Evolutionary conservation across 2,888 invertebrate species (phyloP).

Genomic region (Pseudococcus jackbeardsleyi): DNA sequence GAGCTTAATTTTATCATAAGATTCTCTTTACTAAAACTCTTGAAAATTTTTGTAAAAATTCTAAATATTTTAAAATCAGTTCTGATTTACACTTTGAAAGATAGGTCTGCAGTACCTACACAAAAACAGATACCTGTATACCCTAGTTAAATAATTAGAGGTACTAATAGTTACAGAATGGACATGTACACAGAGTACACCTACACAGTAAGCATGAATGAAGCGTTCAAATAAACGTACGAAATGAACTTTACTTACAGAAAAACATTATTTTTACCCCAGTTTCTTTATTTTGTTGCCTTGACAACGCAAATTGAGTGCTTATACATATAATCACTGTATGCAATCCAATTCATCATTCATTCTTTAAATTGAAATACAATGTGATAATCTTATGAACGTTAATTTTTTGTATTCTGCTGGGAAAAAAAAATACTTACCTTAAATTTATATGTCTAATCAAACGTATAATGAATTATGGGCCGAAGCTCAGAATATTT

Average conservation of each 20-base stretch:
- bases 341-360: not conserved
- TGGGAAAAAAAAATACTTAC: not conserved
- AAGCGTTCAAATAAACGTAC: not conserved
- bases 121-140: no score
- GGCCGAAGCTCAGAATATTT: slow-evolving; percentile 74
- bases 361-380: not conserved
- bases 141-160: not conserved
- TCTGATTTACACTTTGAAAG: no score
- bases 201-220: no score
- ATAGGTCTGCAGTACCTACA: no score
- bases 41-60: no score
- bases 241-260: not conserved
- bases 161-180: not conserved
- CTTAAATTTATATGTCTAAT: slow-evolving; percentile 77
- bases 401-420: not conserved
- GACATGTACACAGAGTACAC: not conserved
- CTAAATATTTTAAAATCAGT: no score
- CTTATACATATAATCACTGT: not conserved
- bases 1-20: no score
- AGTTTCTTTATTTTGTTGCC: not conserved
- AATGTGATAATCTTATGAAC: not conserved
- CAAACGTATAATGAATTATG: slow-evolving; percentile 80
- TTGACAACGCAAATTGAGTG: not conserved
- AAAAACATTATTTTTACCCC: not conserved
- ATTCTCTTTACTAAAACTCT: no score